A percentile compares a stretch with the other conserved stretches of the same genome.
phyloP scores from a whole-genome alignment of 2,888 invertebrate genomes.

The Drosophila mettleri region DNA sequence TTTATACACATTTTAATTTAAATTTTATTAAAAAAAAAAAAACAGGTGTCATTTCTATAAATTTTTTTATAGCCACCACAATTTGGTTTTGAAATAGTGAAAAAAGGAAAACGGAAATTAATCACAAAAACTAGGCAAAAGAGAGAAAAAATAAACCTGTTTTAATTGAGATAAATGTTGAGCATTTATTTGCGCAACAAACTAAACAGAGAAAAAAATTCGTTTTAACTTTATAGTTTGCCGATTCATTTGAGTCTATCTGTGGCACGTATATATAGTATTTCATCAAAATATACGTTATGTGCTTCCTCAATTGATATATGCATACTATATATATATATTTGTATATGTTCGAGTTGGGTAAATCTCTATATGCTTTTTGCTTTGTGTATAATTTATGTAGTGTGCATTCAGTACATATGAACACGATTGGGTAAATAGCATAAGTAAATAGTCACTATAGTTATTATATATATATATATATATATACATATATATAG shows the following conservation, averaged over 20 bases:
- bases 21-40: background rate
- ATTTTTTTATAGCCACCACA: constrained; percentile 16
- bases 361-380: constrained; percentile 18
- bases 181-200: constrained; percentile 54
- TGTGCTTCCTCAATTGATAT: constrained; percentile 45
- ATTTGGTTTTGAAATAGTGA: constrained; percentile 20
- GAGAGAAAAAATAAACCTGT: constrained; percentile 33
- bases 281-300: constrained; percentile 10
- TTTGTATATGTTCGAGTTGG: constrained; percentile 4
- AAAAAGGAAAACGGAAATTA: constrained; percentile 25
- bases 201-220: constrained; percentile 45
- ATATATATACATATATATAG: constrained; percentile 22
- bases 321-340: constrained; percentile 6
- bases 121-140: constrained; percentile 20
- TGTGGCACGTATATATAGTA: constrained; percentile 4
- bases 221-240: constrained; percentile 47
- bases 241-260: constrained; percentile 41
- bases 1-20: background rate
- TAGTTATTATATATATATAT: constrained; percentile 59
- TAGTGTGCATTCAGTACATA: constrained; percentile 64
- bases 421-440: constrained; percentile 72
- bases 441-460: constrained; percentile 71
- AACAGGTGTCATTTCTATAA: constrained; percentile 1
- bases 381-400: constrained; percentile 30
- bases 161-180: constrained; percentile 48